Base-by-base conservation (phyloP, 2,113 vertebrate species). In the Dascyllus trimaculatus region DNA sequence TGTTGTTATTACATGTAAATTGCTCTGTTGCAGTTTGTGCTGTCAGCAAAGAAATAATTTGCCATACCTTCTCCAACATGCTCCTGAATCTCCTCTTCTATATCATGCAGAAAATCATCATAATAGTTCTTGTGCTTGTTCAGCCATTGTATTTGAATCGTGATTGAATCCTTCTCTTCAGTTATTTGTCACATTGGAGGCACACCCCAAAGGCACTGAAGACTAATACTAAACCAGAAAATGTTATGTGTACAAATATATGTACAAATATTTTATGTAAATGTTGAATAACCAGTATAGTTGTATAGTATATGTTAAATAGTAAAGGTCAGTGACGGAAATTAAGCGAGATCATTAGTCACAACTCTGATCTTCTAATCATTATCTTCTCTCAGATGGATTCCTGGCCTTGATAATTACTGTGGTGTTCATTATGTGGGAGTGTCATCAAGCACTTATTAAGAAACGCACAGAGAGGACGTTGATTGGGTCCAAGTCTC, bases 401-500 rank as follows among this genome's bases (percentile, higher is more conserved):
- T 74, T 63, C 21, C 62, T 62, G 61, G 29, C 66, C 45, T 48
- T 59, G 58, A 60, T 89, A 81, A 90, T 87, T 75, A 81, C 49
- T 62, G 26, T 72, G 58, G 19, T 53, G 32, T 78, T 84, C 52
- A 81, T 77, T 81, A 72, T 75, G 74, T 69, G 61, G 70, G 59
- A 51, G 68, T 82, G 58, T 74, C 79, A 49, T 80, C 69, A 68
- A 21, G 62, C 62, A 48, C 75, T 71, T 80, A 58, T 56, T 71
- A 71, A 81, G 75, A 76, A 78, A 38, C 9, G 5, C 35, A 60
- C 29, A 60, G 52, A 59, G 48, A 53, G 51, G 25, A 71, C 4
- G 19, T 54, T 81, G 80, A 85, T 86, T 78, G 69, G 57, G 80
- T 87, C 89, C 77, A 89, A 83, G 62, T 59, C 53, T 78, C 51